These are phyloP conservation scores for Coccyzus lansbergi DNA, from an alignment of 2,797 vertebrate genomes.

Conservation along the genomic window DNA sequence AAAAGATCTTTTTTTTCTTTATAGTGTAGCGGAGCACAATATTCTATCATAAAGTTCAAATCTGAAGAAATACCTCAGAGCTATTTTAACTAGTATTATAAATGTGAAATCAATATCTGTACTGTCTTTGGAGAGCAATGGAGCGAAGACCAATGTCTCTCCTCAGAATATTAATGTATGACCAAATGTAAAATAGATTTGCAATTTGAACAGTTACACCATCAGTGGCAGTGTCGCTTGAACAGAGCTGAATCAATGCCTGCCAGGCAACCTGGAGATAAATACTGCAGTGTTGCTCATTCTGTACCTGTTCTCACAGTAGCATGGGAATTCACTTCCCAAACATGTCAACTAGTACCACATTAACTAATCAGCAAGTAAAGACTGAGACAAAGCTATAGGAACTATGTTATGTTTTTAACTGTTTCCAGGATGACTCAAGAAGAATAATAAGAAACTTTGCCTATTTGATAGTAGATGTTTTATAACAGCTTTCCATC, in stretches of 20 bases:
- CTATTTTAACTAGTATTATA: neutral
- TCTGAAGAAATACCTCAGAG: neutral
- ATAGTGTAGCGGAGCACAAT: neutral
- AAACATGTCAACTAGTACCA: neutral
- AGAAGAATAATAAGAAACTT: neutral
- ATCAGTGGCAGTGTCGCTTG: neutral
- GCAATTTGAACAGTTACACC: neutral
- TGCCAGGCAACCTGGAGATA: neutral
- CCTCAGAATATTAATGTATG: neutral
- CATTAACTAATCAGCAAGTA: neutral
- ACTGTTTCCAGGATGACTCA: neutral
- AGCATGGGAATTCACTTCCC: neutral
- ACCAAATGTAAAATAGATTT: neutral
- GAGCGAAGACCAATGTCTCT: neutral
- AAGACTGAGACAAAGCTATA: neutral
- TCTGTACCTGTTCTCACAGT: neutral
- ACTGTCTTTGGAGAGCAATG: neutral
- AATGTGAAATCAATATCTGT: neutral
- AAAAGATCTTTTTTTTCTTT: neutral
- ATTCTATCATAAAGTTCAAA: neutral
- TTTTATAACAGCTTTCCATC: neutral
- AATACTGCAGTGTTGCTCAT: neutral
- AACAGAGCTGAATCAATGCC: neutral
- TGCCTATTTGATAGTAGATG: neutral
- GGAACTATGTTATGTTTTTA: neutral